Evolutionary conservation across 2,797 vertebrate genomes (phyloP), one percentile per base, ranked within the genome.

Genomic region (Crenuchus spilurus): DNA sequence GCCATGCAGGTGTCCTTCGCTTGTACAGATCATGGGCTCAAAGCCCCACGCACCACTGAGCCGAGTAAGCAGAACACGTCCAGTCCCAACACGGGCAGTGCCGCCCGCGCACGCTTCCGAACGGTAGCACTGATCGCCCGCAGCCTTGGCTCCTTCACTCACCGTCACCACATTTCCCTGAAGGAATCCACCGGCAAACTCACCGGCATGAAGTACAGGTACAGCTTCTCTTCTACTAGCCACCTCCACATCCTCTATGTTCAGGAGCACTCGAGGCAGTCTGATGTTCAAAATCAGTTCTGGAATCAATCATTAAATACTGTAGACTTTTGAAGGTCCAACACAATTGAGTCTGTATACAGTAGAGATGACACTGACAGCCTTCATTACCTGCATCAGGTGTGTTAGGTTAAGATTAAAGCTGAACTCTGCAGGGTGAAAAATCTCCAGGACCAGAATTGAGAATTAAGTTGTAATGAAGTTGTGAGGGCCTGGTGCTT

Each of bases 1-100:
- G 90, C 89, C 91, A 99, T 99, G 97, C 97, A 99, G 93, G 97
- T 99, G 88, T 99, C 97, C 79, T 97, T 99, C 78, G 97, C 97
- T 61, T 99, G 97, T 83, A 98, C 96, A 0, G 97, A 99, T 86
- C 97, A 98, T 78, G 96, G 95, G 83, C 87, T 99, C 78, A 99
- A 98, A 93, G 93, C 94, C 77, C 92, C 92, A 0, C 92, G 97
- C 58, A 96, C 96, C 81, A 96, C 94, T 48, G 97, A 98, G 79
- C 96, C 98, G 88, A 95, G 94, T 93, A 99, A 99, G 89, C 96
- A 97, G 92, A 96, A 90, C 87, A 91, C 94, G 84, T 85, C 92
- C 16, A 94, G 94, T 85, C 94, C 96, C 63, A 96, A 94, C 86
- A 92, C 96, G 1, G 74, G 87, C 79, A 91, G 91, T 82, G 83